These are phyloP conservation scores for Morus bassanus DNA, from an alignment of 2,797 vertebrate species.

Conservation along the genomic window DNA sequence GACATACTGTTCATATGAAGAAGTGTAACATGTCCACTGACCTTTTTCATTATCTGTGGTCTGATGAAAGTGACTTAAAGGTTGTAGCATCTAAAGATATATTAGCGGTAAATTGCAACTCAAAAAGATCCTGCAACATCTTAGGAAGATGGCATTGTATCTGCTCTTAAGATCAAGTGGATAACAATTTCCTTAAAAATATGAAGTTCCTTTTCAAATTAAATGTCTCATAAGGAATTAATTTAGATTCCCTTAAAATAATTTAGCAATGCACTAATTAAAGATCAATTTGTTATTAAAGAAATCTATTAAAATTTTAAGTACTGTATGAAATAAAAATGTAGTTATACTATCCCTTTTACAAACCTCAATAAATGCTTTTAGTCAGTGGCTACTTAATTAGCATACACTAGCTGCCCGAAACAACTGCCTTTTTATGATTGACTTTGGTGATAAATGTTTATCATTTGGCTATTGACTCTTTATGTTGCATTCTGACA, in stretches of 20 bases:
- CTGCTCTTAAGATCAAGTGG: not conserved
- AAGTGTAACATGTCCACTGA: not conserved
- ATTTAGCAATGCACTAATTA: constrained; percentile 24
- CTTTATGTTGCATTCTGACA: not conserved
- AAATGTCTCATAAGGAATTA: constrained; percentile 15
- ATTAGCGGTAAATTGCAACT: not conserved
- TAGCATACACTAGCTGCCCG: not conserved
- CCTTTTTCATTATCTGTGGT: not conserved
- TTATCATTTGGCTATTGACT: not conserved
- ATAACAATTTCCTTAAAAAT: not conserved
- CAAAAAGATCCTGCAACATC: not conserved
- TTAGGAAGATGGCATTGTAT: not conserved
- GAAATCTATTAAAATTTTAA: not conserved
- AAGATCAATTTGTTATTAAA: not conserved
- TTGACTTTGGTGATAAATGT: not conserved
- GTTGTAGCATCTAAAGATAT: not conserved
- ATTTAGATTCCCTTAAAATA: constrained; percentile 24
- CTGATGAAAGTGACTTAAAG: constrained; percentile 7
- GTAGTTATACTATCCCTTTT: constrained; percentile 29
- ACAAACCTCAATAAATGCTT: constrained; percentile 1
- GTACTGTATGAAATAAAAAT: not conserved
- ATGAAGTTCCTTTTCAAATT: not conserved
- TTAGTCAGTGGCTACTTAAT: constrained; percentile 41
- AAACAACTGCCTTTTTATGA: constrained; percentile 20
- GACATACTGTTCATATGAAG: not conserved